phyloP scores from a whole-genome alignment of 2,888 invertebrate species.

The Dicycla oo region DNA sequence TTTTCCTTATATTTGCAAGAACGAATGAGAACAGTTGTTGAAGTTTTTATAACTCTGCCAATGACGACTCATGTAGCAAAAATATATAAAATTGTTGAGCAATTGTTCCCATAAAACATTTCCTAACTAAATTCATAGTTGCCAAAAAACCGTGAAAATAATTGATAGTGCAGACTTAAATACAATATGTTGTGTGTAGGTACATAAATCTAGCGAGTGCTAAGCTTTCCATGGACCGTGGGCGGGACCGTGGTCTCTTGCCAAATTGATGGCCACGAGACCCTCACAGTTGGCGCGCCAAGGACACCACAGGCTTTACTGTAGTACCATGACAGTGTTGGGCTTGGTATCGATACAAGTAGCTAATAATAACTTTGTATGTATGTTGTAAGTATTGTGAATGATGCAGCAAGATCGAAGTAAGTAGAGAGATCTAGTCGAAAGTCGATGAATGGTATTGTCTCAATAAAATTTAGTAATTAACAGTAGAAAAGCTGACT shows the following conservation, averaged over 20 bases:
- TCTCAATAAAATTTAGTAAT: conserved; percentile 1
- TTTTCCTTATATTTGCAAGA: neutral
- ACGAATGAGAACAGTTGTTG: neutral
- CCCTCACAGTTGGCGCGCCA: conserved; percentile 66
- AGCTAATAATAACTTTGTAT: neutral
- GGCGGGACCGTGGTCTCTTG: conserved; percentile 27
- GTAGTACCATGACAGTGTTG: neutral
- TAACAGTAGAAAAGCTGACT: neutral
- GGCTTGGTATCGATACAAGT: conserved; percentile 17
- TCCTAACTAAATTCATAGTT: neutral
- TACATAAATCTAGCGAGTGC: conserved; percentile 27
- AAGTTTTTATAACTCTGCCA: neutral
- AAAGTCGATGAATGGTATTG: too few relatives aligned
- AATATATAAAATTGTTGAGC: too few relatives aligned
- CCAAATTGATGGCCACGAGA: conserved; percentile 33
- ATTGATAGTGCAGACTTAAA: neutral
- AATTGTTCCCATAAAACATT: neutral
- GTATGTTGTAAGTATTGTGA: neutral
- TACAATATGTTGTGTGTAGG: conserved; percentile 3
- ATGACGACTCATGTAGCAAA: neutral
- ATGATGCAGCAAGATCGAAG: neutral
- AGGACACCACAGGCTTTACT: conserved; percentile 45
- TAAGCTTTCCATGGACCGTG: conserved; percentile 14
- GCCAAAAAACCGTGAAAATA: conserved; percentile 31
- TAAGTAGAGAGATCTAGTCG: neutral